Percentiles rank a stretch among this genome's conserved stretches.
phyloP scores from a whole-genome alignment of 2,888 invertebrate genomes.

The Crepidodera aurea region DNA sequence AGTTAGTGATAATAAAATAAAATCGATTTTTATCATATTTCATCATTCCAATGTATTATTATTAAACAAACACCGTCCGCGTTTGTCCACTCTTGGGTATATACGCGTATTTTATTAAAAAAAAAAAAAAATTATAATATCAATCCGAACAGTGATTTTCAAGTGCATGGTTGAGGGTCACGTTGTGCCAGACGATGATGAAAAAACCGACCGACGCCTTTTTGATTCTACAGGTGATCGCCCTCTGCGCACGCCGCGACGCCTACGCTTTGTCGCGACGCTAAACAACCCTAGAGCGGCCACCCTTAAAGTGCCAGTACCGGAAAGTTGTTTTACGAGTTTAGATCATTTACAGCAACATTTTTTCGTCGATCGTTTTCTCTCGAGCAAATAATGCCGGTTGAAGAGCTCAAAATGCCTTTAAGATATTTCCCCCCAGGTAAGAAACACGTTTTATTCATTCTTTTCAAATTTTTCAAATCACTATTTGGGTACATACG shows the following conservation, averaged over 20 bases:
- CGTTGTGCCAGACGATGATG: constrained; percentile 22
- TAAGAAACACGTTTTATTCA: constrained; percentile 6
- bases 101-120: not conserved
- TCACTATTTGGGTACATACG: no score
- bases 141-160: constrained; percentile 12
- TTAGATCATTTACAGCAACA: not conserved
- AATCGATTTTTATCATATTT: constrained; percentile 35
- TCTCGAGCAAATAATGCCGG: constrained; percentile 8
- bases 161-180: constrained; percentile 26
- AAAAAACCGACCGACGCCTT: constrained; percentile 23
- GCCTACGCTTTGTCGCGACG: constrained; percentile 47
- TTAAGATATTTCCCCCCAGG: constrained; percentile 15
- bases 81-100: constrained; percentile 5
- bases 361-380: not conserved
- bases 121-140: not conserved
- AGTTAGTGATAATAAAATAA: constrained; percentile 30
- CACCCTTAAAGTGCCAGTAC: constrained; percentile 42
- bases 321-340: constrained; percentile 32
- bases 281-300: constrained; percentile 47
- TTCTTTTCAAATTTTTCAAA: not conserved
- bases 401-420: not conserved
- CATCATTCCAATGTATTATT: constrained; percentile 26
- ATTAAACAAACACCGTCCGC: constrained; percentile 16
- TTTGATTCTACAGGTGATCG: constrained; percentile 45
- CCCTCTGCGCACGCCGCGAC: constrained; percentile 50